These are phyloP conservation scores for Phallusia fumigata DNA, from an alignment of 23 tunicate genomes.

Conservation along the genomic window DNA sequence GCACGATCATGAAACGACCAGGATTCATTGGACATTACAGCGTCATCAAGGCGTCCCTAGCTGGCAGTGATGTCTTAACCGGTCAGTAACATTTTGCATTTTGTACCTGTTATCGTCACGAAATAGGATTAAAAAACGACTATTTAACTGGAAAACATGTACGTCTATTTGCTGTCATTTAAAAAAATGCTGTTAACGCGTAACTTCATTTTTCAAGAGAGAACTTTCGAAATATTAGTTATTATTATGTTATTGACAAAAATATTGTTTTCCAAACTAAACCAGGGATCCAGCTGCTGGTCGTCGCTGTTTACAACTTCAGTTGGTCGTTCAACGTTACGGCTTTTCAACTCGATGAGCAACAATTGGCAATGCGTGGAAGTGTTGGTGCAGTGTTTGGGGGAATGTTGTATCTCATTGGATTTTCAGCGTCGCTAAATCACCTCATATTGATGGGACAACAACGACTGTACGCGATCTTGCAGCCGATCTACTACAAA, in stretches of 20 bases:
- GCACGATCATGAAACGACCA: background rate
- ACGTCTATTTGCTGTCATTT: background rate
- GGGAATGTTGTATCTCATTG: background rate
- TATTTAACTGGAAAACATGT: no score
- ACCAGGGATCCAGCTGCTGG: background rate
- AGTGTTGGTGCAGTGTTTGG: background rate
- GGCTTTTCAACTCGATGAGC: background rate
- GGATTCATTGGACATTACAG: background rate
- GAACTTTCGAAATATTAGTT: background rate
- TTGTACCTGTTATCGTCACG: no score
- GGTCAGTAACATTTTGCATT: background rate
- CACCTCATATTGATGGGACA: background rate
- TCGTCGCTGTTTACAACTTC: constrained; percentile 13
- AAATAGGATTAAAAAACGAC: background rate
- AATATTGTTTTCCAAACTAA: no score
- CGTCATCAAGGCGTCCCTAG: background rate
- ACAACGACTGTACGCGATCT: constrained; percentile 2
- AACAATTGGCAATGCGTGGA: background rate
- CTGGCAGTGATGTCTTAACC: background rate
- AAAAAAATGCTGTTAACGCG: background rate
- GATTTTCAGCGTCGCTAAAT: background rate
- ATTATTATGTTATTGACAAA: no score
- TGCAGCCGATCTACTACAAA: background rate
- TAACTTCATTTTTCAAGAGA: background rate
- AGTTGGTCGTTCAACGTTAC: constrained; percentile 1